A percentile compares a stretch with the other conserved stretches of the same genome.
phyloP scores from a whole-genome alignment of 2,113 vertebrate genomes.

The Nerophis lumbriciformis region DNA sequence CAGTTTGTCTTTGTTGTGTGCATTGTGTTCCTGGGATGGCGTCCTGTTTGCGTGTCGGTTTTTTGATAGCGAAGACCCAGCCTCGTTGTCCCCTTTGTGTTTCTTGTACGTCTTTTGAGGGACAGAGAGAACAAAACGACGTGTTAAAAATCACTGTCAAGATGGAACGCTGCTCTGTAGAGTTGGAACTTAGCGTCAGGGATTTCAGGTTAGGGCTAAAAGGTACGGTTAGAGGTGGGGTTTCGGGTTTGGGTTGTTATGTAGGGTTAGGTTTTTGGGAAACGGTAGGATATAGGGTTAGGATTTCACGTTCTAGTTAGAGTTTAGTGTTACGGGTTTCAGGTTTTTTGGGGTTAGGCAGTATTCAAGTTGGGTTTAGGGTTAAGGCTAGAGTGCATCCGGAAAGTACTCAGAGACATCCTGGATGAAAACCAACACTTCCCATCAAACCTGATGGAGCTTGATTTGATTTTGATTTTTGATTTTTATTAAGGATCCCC shows the following conservation, averaged over 20 bases:
- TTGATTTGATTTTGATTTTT: no score
- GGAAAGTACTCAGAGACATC: no score
- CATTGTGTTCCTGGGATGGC: slow-evolving; percentile 68
- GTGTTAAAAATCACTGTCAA: neutral
- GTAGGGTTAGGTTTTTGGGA: neutral
- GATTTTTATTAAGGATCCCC: no score
- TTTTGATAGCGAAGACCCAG: slow-evolving; percentile 68
- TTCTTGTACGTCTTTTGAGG: slow-evolving; percentile 87
- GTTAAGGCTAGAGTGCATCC: no score
- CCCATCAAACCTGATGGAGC: no score
- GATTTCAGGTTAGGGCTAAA: neutral
- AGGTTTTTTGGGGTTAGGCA: no score
- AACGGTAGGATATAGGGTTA: neutral
- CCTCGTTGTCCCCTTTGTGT: slow-evolving; percentile 81
- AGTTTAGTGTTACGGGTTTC: no score
- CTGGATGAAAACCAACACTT: no score
- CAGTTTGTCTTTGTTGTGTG: slow-evolving; percentile 83
- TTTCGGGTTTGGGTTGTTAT: neutral
- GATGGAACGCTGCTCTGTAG: neutral
- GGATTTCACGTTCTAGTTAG: no score
- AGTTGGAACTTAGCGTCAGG: neutral
- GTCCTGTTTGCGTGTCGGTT: slow-evolving; percentile 83
- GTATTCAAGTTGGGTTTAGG: neutral
- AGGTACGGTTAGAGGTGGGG: neutral
- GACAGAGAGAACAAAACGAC: slow-evolving; percentile 1